Percentiles rank a stretch among this genome's conserved stretches.
These are phyloP conservation scores for Triplophysa tibetana DNA, from an alignment of 2,113 vertebrate species.

Conservation along the genomic window DNA sequence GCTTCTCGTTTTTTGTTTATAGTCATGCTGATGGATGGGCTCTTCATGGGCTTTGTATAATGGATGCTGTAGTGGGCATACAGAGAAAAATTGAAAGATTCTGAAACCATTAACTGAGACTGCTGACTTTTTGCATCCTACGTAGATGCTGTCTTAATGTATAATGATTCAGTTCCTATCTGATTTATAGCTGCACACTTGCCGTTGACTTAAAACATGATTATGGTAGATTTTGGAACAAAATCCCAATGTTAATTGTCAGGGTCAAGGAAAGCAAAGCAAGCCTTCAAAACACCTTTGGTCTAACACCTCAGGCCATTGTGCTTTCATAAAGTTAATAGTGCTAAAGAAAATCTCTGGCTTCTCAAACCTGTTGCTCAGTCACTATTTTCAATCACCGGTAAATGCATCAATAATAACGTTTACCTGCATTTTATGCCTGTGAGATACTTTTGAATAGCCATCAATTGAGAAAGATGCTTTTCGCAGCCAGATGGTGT, in stretches of 20 bases:
- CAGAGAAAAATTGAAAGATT: neutral
- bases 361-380: neutral
- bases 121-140: neutral
- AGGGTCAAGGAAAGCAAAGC: neutral
- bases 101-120: constrained; percentile 13
- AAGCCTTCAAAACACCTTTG: neutral
- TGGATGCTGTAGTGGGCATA: neutral
- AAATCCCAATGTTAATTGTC: neutral
- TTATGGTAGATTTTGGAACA: neutral
- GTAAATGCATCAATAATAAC: no score
- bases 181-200: neutral
- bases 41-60: constrained; percentile 6
- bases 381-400: neutral
- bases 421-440: no score
- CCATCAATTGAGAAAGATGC: no score
- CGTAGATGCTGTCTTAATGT: neutral
- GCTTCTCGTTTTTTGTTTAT: neutral
- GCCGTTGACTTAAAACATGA: neutral
- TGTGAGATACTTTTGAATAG: no score
- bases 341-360: neutral
- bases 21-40: constrained; percentile 6
- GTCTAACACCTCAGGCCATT: neutral
- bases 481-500: no score
- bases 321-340: neutral
- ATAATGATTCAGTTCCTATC: neutral